Evolutionary conservation across 2,797 vertebrate species (phyloP).

Genomic region (Hypotaenidia philippensis): DNA sequence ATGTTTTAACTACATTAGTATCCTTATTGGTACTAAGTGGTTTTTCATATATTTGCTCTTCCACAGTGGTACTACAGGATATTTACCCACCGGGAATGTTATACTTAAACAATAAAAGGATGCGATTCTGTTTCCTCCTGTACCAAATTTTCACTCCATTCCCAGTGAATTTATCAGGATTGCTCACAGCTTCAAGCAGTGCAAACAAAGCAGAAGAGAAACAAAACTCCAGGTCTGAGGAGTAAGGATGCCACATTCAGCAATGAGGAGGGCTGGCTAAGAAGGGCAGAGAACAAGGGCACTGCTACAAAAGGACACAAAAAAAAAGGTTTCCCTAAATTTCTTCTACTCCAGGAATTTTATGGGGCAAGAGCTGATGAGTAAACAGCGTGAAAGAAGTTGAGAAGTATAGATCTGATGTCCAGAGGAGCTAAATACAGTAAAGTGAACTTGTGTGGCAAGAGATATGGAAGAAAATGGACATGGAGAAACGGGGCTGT

Average conservation of each 20-base stretch:
- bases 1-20: constrained; percentile 51
- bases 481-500: background rate
- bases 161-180: background rate
- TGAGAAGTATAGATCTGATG: background rate
- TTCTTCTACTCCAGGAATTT: background rate
- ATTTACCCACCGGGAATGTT: constrained; percentile 42
- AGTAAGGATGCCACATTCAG: background rate
- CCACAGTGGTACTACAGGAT: constrained; percentile 28
- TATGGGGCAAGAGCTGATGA: background rate
- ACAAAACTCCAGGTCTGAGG: background rate
- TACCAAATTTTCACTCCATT: background rate
- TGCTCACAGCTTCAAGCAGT: background rate
- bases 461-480: background rate
- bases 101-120: constrained; percentile 19
- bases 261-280: background rate
- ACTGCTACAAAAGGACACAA: background rate
- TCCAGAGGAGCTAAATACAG: background rate
- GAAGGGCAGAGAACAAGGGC: background rate
- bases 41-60: constrained; percentile 62
- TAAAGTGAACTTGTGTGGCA: background rate
- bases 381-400: background rate
- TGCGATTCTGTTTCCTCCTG: background rate
- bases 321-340: background rate
- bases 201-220: background rate
- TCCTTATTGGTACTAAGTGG: constrained; percentile 55